These are phyloP conservation scores for Parelbella ahira DNA, from an alignment of 2,888 invertebrate species.

Conservation along the genomic window DNA sequence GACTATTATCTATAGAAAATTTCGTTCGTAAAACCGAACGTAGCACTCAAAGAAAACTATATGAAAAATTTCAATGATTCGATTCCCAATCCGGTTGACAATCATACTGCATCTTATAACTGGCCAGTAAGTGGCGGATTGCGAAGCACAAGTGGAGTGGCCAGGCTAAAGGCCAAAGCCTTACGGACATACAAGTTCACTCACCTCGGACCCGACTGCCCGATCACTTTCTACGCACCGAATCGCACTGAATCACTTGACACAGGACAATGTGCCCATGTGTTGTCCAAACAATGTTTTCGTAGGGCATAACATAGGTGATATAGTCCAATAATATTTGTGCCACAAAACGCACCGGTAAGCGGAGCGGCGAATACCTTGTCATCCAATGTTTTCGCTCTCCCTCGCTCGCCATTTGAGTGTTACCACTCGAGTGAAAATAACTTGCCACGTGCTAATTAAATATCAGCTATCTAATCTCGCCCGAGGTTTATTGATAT, in stretches of 20 bases:
- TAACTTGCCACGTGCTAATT: slow-evolving; percentile 6
- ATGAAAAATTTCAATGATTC: too few relatives aligned
- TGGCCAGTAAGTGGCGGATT: slow-evolving; percentile 19
- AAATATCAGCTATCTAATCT: slow-evolving; percentile 6
- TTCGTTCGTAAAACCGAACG: too few relatives aligned
- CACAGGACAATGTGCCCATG: slow-evolving; percentile 31
- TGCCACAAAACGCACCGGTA: slow-evolving; percentile 53
- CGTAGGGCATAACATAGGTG: slow-evolving; percentile 46
- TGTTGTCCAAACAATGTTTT: slow-evolving; percentile 48
- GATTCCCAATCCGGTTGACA: slow-evolving; percentile 14
- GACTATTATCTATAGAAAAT: too few relatives aligned
- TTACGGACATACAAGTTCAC: slow-evolving; percentile 54
- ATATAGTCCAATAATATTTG: slow-evolving; percentile 61
- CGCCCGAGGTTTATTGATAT: slow-evolving; percentile 4
- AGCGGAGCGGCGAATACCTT: slow-evolving; percentile 48
- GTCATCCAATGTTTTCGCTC: slow-evolving; percentile 45
- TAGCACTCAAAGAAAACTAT: too few relatives aligned
- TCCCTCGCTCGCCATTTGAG: slow-evolving; percentile 55
- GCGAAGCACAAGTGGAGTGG: slow-evolving; percentile 8
- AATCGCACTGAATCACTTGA: slow-evolving; percentile 32
- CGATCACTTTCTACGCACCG: slow-evolving; percentile 43
- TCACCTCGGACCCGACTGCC: slow-evolving; percentile 47
- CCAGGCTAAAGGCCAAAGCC: slow-evolving; percentile 46
- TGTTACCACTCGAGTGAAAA: slow-evolving; percentile 42
- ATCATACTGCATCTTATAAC: slow-evolving; percentile 18